Evolutionary conservation across 1,140 invertebrate genomes (phyloP).

Genomic region (Orius insidiosus): DNA sequence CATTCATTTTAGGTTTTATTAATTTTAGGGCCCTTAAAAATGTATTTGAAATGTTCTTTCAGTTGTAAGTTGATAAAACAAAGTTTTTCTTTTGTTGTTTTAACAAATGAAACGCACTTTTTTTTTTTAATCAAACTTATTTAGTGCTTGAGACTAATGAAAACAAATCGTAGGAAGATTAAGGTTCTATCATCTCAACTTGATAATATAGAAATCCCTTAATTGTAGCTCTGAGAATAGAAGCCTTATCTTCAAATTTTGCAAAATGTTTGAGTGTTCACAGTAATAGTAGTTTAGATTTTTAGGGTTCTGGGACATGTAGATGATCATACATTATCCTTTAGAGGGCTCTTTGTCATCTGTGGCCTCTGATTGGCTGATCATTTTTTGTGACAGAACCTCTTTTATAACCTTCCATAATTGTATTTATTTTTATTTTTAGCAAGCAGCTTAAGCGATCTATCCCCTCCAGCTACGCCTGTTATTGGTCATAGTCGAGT

Average conservation of each 20-base stretch:
- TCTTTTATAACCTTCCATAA: too few species aligned
- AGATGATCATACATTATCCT: neutral
- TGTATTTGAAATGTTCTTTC: neutral
- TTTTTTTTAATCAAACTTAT: too few species aligned
- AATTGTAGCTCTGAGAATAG: too few species aligned
- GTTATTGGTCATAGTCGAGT: conserved; percentile 30
- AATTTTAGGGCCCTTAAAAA: neutral
- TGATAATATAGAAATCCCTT: too few species aligned
- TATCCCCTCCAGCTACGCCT: conserved; percentile 37
- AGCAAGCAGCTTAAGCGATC: conserved; percentile 48
- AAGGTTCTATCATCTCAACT: too few species aligned
- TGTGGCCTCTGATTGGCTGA: neutral
- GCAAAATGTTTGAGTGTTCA: too few species aligned
- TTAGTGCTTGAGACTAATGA: too few species aligned
- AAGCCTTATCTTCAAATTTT: too few species aligned
- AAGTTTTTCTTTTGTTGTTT: neutral
- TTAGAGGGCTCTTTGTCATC: neutral
- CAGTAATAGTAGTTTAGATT: neutral
- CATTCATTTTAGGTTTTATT: too few species aligned
- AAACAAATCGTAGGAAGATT: too few species aligned
- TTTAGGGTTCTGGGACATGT: too few species aligned
- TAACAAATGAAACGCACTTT: neutral
- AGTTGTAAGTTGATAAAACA: neutral
- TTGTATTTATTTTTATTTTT: conserved; percentile 15
- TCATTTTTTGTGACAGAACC: neutral